Percentiles rank a stretch among this genome's conserved stretches.
phyloP scores from a whole-genome alignment of 1,140 invertebrate genomes.

The Saxidomus purpurata region DNA sequence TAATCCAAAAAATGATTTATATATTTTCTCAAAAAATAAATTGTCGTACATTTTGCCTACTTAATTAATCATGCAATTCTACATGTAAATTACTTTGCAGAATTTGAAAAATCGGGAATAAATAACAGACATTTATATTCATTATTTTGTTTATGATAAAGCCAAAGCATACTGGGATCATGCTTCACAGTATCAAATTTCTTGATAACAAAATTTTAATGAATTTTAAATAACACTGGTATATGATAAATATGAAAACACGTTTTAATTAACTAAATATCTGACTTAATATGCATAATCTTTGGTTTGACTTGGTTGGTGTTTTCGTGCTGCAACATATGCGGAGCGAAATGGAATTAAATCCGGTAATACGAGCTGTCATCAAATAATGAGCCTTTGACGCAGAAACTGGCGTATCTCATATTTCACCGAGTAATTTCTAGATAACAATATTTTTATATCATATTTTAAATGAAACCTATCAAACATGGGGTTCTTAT shows the following conservation, averaged over 20 bases:
- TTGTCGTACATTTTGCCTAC: too few relatives aligned
- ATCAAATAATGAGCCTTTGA: background rate
- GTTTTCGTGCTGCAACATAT: background rate
- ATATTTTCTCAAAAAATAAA: too few relatives aligned
- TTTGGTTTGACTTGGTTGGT: too few relatives aligned
- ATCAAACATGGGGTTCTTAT: background rate
- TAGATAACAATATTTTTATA: constrained; percentile 16
- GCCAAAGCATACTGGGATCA: background rate
- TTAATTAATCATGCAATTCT: too few relatives aligned
- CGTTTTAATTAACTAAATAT: background rate
- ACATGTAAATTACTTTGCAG: too few relatives aligned
- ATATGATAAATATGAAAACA: background rate
- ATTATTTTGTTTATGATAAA: background rate
- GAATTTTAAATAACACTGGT: constrained; percentile 9
- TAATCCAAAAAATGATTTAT: too few relatives aligned
- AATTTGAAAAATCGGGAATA: too few relatives aligned
- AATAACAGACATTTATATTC: background rate
- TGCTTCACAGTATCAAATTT: constrained; percentile 14
- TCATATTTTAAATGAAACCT: constrained; percentile 17
- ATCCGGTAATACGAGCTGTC: background rate
- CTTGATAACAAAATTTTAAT: constrained; percentile 10
- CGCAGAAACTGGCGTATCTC: background rate
- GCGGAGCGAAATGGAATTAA: background rate
- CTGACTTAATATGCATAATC: background rate
- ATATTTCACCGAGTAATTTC: background rate